Percentiles rank a stretch among this genome's conserved stretches.
These are phyloP conservation scores for Sarcophaga caerulescens DNA, from an alignment of 2,888 invertebrate genomes.

Conservation along the genomic window DNA sequence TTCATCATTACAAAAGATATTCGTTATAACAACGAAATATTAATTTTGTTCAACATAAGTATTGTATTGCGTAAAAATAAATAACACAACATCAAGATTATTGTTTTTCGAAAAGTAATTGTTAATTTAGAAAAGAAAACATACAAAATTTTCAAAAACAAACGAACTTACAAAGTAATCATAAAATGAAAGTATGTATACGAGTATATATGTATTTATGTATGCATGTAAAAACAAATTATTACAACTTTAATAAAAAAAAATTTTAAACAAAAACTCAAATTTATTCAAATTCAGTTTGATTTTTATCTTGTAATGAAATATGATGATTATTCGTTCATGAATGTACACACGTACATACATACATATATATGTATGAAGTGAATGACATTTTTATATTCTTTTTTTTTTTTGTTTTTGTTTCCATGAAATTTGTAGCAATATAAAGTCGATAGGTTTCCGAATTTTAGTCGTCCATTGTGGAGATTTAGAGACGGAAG, in stretches of 20 bases:
- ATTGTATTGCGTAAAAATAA: conserved; percentile 73
- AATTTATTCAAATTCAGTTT: background rate
- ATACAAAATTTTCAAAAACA: conserved; percentile 73
- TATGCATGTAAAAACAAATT: background rate
- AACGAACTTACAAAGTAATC: conserved; percentile 57
- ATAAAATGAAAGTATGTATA: conserved; percentile 27
- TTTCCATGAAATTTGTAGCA: too few relatives aligned
- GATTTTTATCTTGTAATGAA: too few relatives aligned
- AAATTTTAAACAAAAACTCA: background rate
- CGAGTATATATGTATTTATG: background rate
- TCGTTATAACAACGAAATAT: conserved; percentile 44
- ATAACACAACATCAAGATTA: conserved; percentile 79
- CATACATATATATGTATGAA: background rate
- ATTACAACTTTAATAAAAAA: background rate
- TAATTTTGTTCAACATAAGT: conserved; percentile 44
- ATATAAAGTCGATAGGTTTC: too few relatives aligned
- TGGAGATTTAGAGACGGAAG: too few relatives aligned
- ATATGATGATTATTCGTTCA: too few relatives aligned
- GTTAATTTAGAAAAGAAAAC: conserved; percentile 52
- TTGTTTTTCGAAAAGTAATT: conserved; percentile 55
- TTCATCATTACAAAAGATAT: conserved; percentile 49
- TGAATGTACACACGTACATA: too few relatives aligned
- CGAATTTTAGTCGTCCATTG: too few relatives aligned
- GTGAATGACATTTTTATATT: background rate
- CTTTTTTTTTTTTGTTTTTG: too few relatives aligned